Conservation (phyloP, 2,888 invertebrate species). For the Hoplodrina ambigua region DNA sequence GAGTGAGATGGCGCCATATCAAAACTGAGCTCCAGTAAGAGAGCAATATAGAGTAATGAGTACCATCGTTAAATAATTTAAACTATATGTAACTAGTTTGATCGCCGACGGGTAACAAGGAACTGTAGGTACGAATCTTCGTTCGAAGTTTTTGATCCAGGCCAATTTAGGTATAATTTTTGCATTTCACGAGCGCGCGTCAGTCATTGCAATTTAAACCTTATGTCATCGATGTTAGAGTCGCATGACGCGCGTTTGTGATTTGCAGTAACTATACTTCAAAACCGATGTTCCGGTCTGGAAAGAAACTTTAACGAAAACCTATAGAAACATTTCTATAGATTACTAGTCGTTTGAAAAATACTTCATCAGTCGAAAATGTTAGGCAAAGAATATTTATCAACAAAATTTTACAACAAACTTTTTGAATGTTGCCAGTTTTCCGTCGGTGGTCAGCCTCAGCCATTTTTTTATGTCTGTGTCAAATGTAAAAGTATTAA, state of each 20-base stretch:
- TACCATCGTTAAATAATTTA: constrained; percentile 45
- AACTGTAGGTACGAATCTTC: background rate
- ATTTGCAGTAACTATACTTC: background rate
- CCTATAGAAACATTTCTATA: background rate
- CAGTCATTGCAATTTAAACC: background rate
- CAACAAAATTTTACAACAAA: background rate
- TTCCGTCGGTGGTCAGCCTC: constrained; percentile 45
- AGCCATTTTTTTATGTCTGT: constrained; percentile 45
- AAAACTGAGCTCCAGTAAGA: constrained; percentile 11
- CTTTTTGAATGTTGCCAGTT: constrained; percentile 1
- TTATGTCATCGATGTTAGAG: background rate
- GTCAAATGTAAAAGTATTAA: constrained; percentile 68
- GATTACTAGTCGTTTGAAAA: constrained; percentile 30
- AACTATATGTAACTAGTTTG: constrained; percentile 26
- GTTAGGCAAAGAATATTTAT: constrained; percentile 2
- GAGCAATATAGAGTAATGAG: constrained; percentile 23
- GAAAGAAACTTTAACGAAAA: background rate
- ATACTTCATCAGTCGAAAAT: constrained; percentile 1
- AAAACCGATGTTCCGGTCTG: background rate
- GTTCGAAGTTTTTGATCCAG: background rate
- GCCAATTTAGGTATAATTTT: background rate
- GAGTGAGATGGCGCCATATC: constrained; percentile 11
- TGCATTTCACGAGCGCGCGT: background rate
- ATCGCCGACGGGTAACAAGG: constrained; percentile 30
- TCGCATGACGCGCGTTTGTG: background rate